Conservation (phyloP, 2,797 vertebrate species). For the Microctenopoma steveboyesi region DNA sequence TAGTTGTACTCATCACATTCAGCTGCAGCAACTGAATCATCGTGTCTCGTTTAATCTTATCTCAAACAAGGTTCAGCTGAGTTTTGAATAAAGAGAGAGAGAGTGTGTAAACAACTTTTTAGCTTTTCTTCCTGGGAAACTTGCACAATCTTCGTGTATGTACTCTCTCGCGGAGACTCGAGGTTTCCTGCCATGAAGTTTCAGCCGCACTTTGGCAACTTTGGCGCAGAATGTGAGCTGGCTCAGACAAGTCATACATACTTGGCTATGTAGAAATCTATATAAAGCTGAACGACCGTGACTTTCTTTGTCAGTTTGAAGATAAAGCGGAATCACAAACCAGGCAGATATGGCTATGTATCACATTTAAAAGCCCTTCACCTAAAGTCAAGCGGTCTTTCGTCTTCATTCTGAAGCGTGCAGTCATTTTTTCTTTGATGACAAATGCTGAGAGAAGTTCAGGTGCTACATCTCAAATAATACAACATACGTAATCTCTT, state of each 20-base stretch:
- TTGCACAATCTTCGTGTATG: conserved; percentile 57
- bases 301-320: conserved; percentile 38
- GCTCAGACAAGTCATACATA: conserved; percentile 46
- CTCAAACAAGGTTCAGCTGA: conserved; percentile 34
- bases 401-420: conserved; percentile 30
- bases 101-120: conserved; percentile 34
- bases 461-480: conserved; percentile 87
- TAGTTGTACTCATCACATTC: conserved; percentile 41
- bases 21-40: conserved; percentile 51
- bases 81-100: conserved; percentile 7
- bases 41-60: conserved; percentile 33
- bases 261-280: conserved; percentile 57
- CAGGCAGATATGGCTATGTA: neutral
- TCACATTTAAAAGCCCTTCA: conserved; percentile 34
- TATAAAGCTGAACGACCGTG: conserved; percentile 32
- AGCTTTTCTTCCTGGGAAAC: conserved; percentile 40
- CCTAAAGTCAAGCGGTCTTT: conserved; percentile 19
- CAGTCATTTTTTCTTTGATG: conserved; percentile 38
- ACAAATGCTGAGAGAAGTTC: conserved; percentile 67
- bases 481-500: conserved; percentile 81
- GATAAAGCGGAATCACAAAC: conserved; percentile 17
- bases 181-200: conserved; percentile 44
- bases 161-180: conserved; percentile 52
- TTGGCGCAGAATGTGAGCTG: conserved; percentile 48
- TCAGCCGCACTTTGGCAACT: conserved; percentile 26